phyloP scores from a whole-genome alignment of 1,140 invertebrate species.

The Brevipalpus yothersi region DNA sequence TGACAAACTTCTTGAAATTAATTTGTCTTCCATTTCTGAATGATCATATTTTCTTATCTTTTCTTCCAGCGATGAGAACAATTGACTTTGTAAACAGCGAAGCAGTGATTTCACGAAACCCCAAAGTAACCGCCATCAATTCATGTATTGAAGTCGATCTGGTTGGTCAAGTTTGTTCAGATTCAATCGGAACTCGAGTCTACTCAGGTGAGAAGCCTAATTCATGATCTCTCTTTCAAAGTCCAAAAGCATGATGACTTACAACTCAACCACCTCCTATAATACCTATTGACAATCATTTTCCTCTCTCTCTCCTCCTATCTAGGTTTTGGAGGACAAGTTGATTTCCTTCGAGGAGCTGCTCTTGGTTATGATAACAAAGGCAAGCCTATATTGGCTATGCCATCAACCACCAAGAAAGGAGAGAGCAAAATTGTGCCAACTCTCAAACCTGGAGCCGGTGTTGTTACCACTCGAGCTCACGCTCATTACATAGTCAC shows the following conservation, averaged over 20 bases:
- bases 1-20: too few species aligned
- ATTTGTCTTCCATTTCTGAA: not conserved
- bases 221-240: not conserved
- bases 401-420: constrained; percentile 57
- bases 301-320: too few species aligned
- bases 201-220: constrained; percentile 41
- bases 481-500: constrained; percentile 83
- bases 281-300: constrained; percentile 9
- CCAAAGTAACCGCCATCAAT: constrained; percentile 86
- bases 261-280: not conserved
- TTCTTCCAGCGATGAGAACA: constrained; percentile 45
- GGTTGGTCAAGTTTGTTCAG: constrained; percentile 69
- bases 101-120: constrained; percentile 49
- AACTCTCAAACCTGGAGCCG: constrained; percentile 53
- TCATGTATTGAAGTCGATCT: constrained; percentile 86
- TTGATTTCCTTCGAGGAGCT: constrained; percentile 87
- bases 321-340: constrained; percentile 44
- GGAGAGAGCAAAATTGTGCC: constrained; percentile 69
- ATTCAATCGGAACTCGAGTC: constrained; percentile 74
- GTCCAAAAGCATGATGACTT: not conserved
- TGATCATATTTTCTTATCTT: not conserved
- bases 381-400: constrained; percentile 78
- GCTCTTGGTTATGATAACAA: constrained; percentile 56
- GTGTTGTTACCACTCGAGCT: constrained; percentile 72
- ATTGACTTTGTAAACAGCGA: constrained; percentile 66